Conservation (phyloP, 2,888 invertebrate genomes). For the Campoletis raptor region DNA sequence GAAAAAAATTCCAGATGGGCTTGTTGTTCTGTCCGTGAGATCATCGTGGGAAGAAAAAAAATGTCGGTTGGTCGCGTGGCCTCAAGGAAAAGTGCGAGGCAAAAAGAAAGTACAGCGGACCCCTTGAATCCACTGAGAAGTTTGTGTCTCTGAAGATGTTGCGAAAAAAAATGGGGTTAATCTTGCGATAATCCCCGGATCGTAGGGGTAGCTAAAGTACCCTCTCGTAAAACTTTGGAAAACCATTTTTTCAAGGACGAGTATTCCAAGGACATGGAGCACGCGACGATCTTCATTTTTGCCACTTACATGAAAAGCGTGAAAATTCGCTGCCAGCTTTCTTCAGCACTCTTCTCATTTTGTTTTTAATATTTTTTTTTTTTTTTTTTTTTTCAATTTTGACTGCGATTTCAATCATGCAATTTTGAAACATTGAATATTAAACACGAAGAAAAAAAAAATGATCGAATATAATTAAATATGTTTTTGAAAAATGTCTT, state of each 20-base stretch:
- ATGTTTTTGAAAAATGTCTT: neutral
- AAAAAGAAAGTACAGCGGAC: slow-evolving; percentile 34
- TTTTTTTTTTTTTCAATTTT: neutral
- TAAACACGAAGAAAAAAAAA: neutral
- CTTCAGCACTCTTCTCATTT: slow-evolving; percentile 19
- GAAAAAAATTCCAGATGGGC: slow-evolving; percentile 22
- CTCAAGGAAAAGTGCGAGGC: slow-evolving; percentile 9
- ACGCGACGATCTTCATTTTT: slow-evolving; percentile 40
- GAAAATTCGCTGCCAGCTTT: slow-evolving; percentile 44
- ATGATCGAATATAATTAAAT: neutral
- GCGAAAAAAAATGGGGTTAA: slow-evolving; percentile 78
- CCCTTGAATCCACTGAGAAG: slow-evolving; percentile 22
- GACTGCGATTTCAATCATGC: neutral
- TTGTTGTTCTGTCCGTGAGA: slow-evolving; percentile 2
- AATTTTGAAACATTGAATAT: neutral
- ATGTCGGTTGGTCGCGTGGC: slow-evolving; percentile 57
- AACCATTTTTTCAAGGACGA: slow-evolving; percentile 72
- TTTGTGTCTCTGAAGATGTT: slow-evolving; percentile 10
- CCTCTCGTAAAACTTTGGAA: slow-evolving; percentile 67
- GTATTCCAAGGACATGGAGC: slow-evolving; percentile 34
- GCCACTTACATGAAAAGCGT: slow-evolving; percentile 26
- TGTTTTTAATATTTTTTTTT: neutral
- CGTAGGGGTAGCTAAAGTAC: slow-evolving; percentile 43
- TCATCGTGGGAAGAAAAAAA: slow-evolving; percentile 45
- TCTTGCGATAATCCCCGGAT: slow-evolving; percentile 76